A percentile compares a stretch with the other conserved stretches of the same genome.
phyloP scores from a whole-genome alignment of 2,113 vertebrate genomes.

The Laticauda colubrina region DNA sequence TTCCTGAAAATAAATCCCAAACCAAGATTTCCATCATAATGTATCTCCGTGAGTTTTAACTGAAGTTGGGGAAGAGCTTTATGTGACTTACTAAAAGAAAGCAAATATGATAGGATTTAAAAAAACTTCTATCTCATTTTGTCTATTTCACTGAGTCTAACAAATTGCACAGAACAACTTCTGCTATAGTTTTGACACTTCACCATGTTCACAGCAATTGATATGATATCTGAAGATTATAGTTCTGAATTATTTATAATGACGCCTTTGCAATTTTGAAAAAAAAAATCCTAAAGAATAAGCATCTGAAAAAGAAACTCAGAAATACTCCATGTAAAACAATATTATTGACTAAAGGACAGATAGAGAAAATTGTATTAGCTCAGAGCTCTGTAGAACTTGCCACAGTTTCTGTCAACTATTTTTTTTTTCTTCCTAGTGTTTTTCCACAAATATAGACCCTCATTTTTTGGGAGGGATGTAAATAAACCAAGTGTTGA shows the following conservation, averaged over 20 bases:
- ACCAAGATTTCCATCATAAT: neutral
- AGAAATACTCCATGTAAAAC: neutral
- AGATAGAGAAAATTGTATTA: neutral
- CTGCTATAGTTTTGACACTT: neutral
- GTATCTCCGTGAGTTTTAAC: neutral
- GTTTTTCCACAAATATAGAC: neutral
- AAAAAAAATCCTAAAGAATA: neutral
- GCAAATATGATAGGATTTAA: neutral
- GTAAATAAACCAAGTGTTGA: too few relatives aligned
- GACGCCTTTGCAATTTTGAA: neutral
- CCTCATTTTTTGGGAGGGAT: neutral
- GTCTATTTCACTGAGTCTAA: neutral
- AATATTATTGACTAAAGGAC: neutral
- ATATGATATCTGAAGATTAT: neutral
- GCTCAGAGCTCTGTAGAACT: neutral
- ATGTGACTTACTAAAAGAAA: neutral
- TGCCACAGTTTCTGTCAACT: neutral
- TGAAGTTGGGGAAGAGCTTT: neutral
- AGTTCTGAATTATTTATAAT: neutral
- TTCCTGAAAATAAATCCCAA: neutral
- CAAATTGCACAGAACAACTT: neutral
- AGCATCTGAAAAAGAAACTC: neutral
- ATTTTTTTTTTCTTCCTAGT: neutral
- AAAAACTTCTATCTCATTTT: neutral
- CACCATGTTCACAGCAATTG: neutral